Conservation (phyloP, 2,113 vertebrate species). For the Noturus placidus region DNA sequence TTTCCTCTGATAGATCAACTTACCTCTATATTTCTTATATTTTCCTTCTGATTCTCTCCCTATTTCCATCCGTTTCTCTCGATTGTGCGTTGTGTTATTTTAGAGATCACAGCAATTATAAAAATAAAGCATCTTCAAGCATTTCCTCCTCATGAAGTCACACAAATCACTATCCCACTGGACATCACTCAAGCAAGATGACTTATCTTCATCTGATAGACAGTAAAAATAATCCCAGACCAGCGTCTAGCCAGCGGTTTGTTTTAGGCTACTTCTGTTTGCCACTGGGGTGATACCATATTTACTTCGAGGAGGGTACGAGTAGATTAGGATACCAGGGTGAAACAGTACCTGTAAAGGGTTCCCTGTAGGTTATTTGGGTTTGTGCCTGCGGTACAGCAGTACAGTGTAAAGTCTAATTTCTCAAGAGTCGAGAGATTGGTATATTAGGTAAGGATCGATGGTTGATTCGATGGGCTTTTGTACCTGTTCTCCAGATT, state of each 20-base stretch:
- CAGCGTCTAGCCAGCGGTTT: background rate
- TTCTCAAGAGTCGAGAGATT: background rate
- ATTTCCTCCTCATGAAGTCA: background rate
- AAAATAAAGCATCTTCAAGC: conserved; percentile 23
- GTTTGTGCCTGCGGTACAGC: background rate
- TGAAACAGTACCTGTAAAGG: background rate
- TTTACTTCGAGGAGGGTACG: background rate
- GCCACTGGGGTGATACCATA: background rate
- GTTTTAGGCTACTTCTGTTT: background rate
- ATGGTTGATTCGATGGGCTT: background rate
- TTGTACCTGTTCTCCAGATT: background rate
- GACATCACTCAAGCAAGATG: conserved; percentile 34
- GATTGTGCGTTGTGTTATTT: background rate
- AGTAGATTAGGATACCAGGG: no score
- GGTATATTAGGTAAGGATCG: conserved; percentile 25
- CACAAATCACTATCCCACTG: background rate
- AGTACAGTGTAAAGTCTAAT: background rate
- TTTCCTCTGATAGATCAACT: background rate
- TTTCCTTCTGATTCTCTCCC: background rate
- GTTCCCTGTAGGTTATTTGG: background rate
- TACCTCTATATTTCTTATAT: background rate
- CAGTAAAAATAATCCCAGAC: background rate
- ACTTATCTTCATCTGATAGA: conserved; percentile 27
- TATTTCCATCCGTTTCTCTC: background rate
- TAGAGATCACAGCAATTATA: conserved; percentile 13